phyloP scores from a whole-genome alignment of 2,113 vertebrate species.

The Thinocorus orbignyianus region DNA sequence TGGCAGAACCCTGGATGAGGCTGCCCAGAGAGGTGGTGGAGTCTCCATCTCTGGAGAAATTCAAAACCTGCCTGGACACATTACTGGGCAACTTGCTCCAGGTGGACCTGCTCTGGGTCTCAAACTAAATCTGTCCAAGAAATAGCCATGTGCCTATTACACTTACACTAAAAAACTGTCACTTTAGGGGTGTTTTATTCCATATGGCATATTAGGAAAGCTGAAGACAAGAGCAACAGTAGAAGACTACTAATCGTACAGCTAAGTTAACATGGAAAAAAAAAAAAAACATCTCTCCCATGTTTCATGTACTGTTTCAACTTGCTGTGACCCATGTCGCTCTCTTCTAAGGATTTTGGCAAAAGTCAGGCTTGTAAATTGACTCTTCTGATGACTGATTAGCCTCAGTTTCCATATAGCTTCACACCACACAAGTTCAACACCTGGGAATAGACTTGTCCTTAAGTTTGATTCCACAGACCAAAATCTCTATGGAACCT shows the following conservation, averaged over 20 bases:
- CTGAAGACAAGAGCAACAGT: neutral
- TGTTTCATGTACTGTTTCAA: neutral
- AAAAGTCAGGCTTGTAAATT: neutral
- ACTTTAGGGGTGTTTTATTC: neutral
- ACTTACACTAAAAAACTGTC: neutral
- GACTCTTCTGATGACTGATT: neutral
- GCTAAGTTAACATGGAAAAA: neutral
- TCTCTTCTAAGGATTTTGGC: neutral
- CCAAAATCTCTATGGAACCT: neutral
- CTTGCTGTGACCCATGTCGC: neutral
- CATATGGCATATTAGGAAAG: neutral
- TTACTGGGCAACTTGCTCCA: too few relatives aligned
- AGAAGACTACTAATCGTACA: neutral
- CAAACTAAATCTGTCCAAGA: neutral
- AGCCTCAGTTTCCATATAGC: neutral
- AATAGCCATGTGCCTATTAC: neutral
- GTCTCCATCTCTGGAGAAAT: too few relatives aligned
- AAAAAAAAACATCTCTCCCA: neutral
- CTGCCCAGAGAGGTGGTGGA: too few relatives aligned
- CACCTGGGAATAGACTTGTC: neutral
- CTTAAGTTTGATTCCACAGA: neutral
- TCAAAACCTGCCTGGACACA: too few relatives aligned
- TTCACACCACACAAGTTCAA: neutral
- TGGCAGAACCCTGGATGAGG: too few relatives aligned
- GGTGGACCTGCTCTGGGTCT: neutral